Conservation (phyloP, 1,140 invertebrate genomes). For the Hypothenemus hampei region DNA sequence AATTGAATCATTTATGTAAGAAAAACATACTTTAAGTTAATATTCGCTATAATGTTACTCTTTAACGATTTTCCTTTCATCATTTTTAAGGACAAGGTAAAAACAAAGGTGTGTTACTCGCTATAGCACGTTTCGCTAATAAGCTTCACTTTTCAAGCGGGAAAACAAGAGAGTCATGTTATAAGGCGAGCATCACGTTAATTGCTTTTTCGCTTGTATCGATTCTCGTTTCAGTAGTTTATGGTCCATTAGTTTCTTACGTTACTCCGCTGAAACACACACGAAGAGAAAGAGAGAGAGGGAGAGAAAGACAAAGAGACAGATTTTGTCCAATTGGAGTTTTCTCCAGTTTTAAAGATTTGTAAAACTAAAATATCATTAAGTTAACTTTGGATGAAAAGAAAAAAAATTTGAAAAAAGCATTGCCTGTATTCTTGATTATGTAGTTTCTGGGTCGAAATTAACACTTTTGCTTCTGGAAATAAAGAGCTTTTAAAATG, state of each 20-base stretch:
- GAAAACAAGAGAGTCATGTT: conserved; percentile 25
- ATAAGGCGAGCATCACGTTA: conserved; percentile 28
- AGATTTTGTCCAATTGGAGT: conserved; percentile 17
- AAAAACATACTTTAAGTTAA: too few species aligned
- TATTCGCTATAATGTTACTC: too few species aligned
- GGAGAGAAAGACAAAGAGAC: too few species aligned
- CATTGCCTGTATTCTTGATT: conserved; percentile 12
- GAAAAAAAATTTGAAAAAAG: too few species aligned
- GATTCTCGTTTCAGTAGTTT: conserved; percentile 27
- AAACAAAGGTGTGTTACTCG: conserved; percentile 1
- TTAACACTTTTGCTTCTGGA: conserved; percentile 12
- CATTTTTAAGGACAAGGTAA: background rate
- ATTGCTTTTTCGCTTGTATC: conserved; percentile 28
- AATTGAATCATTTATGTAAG: too few species aligned
- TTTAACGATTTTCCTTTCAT: background rate
- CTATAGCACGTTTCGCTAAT: conserved; percentile 13
- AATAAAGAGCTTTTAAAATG: conserved; percentile 10
- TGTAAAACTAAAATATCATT: conserved; percentile 5
- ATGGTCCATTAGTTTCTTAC: conserved; percentile 29
- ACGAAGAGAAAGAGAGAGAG: too few species aligned
- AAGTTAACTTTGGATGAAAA: conserved; percentile 4
- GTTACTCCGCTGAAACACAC: conserved; percentile 14
- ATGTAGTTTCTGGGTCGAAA: conserved; percentile 13
- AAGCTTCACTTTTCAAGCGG: conserved; percentile 16
- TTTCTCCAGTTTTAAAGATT: conserved; percentile 1